Evolutionary conservation across 2,113 vertebrate genomes (phyloP).

Genomic region (Poeciliopsis turrubarensis): DNA sequence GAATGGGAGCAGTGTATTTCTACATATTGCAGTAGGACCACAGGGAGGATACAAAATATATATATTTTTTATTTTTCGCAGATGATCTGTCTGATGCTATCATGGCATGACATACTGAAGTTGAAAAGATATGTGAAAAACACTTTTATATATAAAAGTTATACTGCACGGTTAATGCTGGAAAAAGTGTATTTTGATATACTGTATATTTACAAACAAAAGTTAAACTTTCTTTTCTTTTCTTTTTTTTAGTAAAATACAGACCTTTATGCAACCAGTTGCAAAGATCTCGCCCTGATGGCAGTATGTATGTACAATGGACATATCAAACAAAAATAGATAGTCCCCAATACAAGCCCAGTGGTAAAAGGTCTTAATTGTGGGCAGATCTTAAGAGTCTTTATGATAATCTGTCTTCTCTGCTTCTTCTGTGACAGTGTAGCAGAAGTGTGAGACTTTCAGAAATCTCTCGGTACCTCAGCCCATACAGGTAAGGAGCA

Average conservation of each 20-base stretch:
- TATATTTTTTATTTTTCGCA: too few species aligned
- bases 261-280: neutral
- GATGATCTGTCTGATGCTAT: too few species aligned
- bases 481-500: slow-evolving; percentile 81
- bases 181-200: neutral
- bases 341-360: too few species aligned
- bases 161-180: neutral
- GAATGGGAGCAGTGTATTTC: too few species aligned
- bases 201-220: neutral
- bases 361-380: neutral
- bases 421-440: slow-evolving; percentile 46
- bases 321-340: neutral
- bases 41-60: too few species aligned
- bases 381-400: neutral
- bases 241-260: neutral
- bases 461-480: slow-evolving; percentile 81
- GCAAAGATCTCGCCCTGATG: neutral
- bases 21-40: too few species aligned
- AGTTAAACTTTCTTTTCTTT: neutral
- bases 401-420: slow-evolving; percentile 31
- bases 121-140: too few species aligned
- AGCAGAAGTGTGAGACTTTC: slow-evolving; percentile 67
- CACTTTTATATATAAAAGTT: too few species aligned
- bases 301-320: neutral
- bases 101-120: too few species aligned